Base-by-base conservation (phyloP, 2,888 invertebrate species). In the Syritta pipiens region DNA sequence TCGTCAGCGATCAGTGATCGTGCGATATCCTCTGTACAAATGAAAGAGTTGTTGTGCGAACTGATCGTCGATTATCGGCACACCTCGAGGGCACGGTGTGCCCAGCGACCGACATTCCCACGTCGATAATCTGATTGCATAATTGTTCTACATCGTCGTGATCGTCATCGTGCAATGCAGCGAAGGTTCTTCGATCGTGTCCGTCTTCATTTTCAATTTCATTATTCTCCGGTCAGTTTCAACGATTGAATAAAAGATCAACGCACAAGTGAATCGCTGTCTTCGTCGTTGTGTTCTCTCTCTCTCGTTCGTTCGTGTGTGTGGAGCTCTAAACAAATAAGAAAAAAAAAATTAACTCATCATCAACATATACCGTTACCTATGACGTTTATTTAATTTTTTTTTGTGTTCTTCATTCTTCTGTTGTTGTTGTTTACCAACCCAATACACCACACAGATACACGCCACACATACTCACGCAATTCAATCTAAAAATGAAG, bases 171-270 rank as follows among this genome's bases (percentile, higher is more conserved):
- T n/a, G n/a, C 9, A 12, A 24, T 10, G n/a, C n/a, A n/a, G n/a
- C n/a, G 55, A 55, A 46, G 44, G 28, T 24, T 32, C 32, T 24
- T 32, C 32, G 24, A 12, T 46, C 48, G 20, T 22, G 22, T 22
- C 5, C n/a, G 1, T 71, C 40, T 48, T 53, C 57, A 69, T 76
- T 77, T 72, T 71, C 77, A 63, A 65, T 77, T 77, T 77, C 77
- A 77, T 71, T 77, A 60, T 37, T 37, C 55, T 35, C 40, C 22
- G 63, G 46, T 53, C 20, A 59, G 59, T 53, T 65, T 65, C 40
- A 60, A 30, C 51, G 51, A 71, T 59, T 44, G 44, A 71, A 63
- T 77, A 57, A 71, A 59, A 71, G 63, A 77, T 63, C 76, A 72
- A 53, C 65, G 71, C 59, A 72, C 71, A 76, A 76, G 57, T 76